phyloP scores from a whole-genome alignment of 2,113 vertebrate species.

The Colaptes auratus region DNA sequence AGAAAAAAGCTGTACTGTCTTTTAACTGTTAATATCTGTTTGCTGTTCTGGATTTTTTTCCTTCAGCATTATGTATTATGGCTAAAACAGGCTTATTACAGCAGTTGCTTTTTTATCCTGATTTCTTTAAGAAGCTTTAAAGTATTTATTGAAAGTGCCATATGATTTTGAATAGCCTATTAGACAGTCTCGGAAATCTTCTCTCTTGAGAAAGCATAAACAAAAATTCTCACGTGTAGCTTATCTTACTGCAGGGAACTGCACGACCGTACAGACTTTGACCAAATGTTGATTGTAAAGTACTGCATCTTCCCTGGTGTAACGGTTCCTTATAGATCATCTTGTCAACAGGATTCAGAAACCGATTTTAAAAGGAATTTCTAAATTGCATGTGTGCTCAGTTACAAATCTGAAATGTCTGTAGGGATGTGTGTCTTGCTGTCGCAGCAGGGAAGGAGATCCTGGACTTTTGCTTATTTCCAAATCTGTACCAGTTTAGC shows the following conservation, averaged over 20 bases:
- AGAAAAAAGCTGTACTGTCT: conserved; percentile 73
- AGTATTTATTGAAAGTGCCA: conserved; percentile 85
- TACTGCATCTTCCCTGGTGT: conserved; percentile 26
- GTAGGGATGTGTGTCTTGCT: conserved; percentile 1
- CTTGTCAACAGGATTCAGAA: conserved; percentile 49
- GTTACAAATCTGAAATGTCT: background rate
- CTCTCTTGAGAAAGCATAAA: conserved; percentile 43
- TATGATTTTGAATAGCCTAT: conserved; percentile 74
- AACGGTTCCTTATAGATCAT: conserved; percentile 52
- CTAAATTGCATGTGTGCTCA: background rate
- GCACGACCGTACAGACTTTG: background rate
- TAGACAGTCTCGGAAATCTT: conserved; percentile 53
- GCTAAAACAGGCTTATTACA: conserved; percentile 77
- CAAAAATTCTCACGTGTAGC: conserved; percentile 29
- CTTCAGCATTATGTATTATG: conserved; percentile 51
- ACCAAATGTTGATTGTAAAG: conserved; percentile 35
- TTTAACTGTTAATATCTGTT: conserved; percentile 49
- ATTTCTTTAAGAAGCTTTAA: conserved; percentile 84
- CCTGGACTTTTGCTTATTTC: background rate
- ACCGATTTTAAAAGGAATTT: background rate
- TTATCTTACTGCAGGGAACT: conserved; percentile 5
- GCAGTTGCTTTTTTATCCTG: conserved; percentile 80
- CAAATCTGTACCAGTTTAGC: background rate
- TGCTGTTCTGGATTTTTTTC: conserved; percentile 68
- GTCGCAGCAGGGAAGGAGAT: background rate